Percentiles rank a stretch among this genome's conserved stretches.
Conservation (phyloP, 53 echinoderm and acorn worm species). For the Mesocentrotus franciscanus region DNA sequence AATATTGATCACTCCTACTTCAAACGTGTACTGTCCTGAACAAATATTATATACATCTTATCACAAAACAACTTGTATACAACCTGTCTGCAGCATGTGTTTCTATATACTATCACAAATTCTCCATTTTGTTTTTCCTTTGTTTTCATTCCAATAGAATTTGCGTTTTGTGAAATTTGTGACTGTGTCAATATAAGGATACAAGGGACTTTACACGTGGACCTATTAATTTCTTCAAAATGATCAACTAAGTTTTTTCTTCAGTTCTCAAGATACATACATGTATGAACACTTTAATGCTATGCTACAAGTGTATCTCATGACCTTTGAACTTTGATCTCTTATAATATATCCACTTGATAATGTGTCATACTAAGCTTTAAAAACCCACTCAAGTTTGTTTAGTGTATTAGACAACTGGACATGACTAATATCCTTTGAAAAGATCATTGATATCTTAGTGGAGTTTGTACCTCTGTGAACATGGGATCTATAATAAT, state of each 20-base stretch:
- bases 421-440: neutral
- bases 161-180: neutral
- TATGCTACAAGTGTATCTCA: neutral
- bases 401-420: neutral
- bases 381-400: neutral
- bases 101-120: neutral
- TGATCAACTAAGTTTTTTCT: neutral
- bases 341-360: neutral
- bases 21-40: neutral
- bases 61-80: neutral
- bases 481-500: neutral
- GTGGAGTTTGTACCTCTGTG: neutral
- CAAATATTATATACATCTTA: conserved; percentile 22
- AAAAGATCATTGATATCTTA: neutral
- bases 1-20: neutral
- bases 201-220: neutral
- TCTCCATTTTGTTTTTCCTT: neutral
- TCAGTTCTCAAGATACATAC: neutral
- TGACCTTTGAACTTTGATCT: neutral
- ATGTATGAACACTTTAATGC: neutral
- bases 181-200: neutral
- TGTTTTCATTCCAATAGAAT: neutral
- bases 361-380: neutral
- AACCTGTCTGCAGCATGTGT: conserved; percentile 2
- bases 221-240: neutral